Base-by-base conservation (phyloP, 2,797 vertebrate species). In the Acanthis flammea region DNA sequence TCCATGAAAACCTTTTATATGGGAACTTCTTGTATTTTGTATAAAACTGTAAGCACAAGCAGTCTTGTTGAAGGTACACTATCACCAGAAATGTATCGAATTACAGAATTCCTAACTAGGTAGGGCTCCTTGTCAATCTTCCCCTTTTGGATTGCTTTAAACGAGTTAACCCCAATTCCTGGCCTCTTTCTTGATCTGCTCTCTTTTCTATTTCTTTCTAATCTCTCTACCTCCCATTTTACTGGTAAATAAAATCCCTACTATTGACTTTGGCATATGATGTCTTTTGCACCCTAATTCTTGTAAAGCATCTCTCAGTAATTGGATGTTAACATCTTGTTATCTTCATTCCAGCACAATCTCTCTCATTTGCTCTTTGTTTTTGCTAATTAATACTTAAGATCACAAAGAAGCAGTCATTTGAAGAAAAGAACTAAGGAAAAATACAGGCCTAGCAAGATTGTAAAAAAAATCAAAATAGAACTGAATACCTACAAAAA, bases 81-180 rank as follows among this genome's bases (percentile, higher is more conserved):
- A n/a, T n/a, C 5, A 45, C 8, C n/a, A 67, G 12, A 9, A 51
- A 60, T 28, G 23, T 7, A 60, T 14, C 0, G 0, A 60, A 45
- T 60, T 76, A 60, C 23, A 67, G 37, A 67, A 53, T 33, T 19
- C n/a, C 28, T 39, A 30, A 28, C 10, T 30, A 75, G 23, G n/a
- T 2, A 45, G 3, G 7, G 24, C 19, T 45, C 19, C 23, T 53
- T 39, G 54, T 33, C 47, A 45, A 45, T 53, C 19, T 39, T 60
- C 24, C 10, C 7, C 16, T 67, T 75, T 24, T 53, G 28, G 39
- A 75, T 0, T 39, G 19, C 8, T 39, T 68, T 76, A n/a, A 45
- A 60, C 39, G 33, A 67, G 8, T 16, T 45, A 76, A 67, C 39
- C 10, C 15, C 7, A 53, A 39, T 33, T 45, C 45, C 33, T 61